Percentiles rank a stretch among this genome's conserved stretches.
Conservation (phyloP, 2,888 invertebrate species). For the Leptopilina myrica region DNA sequence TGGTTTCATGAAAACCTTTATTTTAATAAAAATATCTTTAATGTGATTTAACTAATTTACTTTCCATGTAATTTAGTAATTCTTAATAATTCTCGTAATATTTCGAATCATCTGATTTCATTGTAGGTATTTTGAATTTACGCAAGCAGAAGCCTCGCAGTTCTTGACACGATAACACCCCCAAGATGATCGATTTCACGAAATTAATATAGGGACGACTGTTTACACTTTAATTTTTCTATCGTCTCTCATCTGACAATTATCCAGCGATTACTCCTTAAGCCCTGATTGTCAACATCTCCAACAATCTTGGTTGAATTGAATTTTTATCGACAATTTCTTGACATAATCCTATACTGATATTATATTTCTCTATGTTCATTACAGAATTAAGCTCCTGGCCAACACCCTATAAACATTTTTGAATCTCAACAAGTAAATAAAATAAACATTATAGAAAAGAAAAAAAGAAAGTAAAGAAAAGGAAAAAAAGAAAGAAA, state of each 20-base stretch:
- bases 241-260: conserved; percentile 61
- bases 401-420: background rate
- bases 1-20: no score
- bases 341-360: background rate
- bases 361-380: background rate
- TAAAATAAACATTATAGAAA: no score
- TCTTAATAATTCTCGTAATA: conserved; percentile 41
- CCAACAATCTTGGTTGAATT: background rate
- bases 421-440: no score
- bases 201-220: conserved; percentile 66
- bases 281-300: conserved; percentile 28
- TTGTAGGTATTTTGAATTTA: conserved; percentile 62
- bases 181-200: conserved; percentile 55
- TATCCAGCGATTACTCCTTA: conserved; percentile 61
- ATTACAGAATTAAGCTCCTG: no score
- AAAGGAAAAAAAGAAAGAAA: no score
- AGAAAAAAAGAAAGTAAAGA: no score
- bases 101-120: conserved; percentile 63
- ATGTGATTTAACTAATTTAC: no score
- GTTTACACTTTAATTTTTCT: conserved; percentile 69
- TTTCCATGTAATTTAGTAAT: no score
- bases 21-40: no score
- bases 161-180: conserved; percentile 47
- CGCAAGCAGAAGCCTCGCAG: conserved; percentile 52
- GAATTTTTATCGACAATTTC: background rate